These are phyloP conservation scores for Zootoca vivipara DNA, from an alignment of 2,113 vertebrate species.

Conservation along the genomic window DNA sequence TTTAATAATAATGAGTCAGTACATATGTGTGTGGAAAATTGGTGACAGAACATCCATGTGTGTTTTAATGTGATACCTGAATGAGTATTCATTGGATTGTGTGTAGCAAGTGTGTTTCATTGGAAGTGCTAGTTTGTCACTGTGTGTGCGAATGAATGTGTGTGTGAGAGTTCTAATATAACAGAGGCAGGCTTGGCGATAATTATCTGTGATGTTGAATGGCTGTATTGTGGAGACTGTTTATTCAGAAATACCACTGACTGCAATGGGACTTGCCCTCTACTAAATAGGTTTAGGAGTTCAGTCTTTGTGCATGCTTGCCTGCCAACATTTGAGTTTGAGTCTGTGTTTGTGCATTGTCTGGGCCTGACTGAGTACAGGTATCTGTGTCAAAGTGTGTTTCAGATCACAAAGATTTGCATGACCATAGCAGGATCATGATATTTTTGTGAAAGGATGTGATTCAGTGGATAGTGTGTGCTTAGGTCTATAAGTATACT, in stretches of 20 bases:
- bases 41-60: not conserved
- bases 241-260: not conserved
- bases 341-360: not conserved
- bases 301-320: not conserved
- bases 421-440: too few species aligned
- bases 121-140: not conserved
- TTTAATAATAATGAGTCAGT: not conserved
- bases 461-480: not conserved
- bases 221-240: not conserved
- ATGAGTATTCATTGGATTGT: not conserved
- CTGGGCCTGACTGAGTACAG: not conserved
- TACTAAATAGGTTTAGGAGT: not conserved
- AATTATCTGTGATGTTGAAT: not conserved
- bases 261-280: not conserved
- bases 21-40: not conserved
- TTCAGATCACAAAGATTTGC: not conserved
- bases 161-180: not conserved
- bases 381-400: not conserved
- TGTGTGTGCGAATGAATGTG: not conserved
- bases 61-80: not conserved
- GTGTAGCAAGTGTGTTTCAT: not conserved
- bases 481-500: not conserved
- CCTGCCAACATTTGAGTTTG: not conserved
- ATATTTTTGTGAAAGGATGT: constrained; percentile 4
- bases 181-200: not conserved